These are phyloP conservation scores for Anodontia alba DNA, from an alignment of 2,888 invertebrate species.

Conservation along the genomic window DNA sequence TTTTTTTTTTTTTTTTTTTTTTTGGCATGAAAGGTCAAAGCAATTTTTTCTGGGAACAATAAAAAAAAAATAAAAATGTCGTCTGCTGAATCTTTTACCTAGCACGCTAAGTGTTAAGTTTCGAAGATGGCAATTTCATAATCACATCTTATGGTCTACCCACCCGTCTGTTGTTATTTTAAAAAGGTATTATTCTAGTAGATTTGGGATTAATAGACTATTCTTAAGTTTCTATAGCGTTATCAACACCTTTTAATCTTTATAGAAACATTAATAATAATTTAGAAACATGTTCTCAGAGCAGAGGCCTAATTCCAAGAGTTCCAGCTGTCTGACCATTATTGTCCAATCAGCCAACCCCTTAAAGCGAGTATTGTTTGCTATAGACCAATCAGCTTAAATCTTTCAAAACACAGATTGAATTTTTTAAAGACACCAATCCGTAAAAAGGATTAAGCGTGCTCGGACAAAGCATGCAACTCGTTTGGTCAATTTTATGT, in stretches of 20 bases:
- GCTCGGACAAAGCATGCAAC: background rate
- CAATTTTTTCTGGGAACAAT: too few relatives aligned
- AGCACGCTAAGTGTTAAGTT: too few relatives aligned
- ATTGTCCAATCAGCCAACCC: background rate
- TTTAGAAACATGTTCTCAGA: background rate
- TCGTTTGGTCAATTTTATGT: background rate
- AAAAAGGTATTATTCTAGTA: too few relatives aligned
- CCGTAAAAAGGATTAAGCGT: constrained; percentile 4
- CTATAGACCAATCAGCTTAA: constrained; percentile 1
- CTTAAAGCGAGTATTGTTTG: constrained; percentile 17
- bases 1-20: too few relatives aligned
- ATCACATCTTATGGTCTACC: too few relatives aligned
- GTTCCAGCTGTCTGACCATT: background rate
- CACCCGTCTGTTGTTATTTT: too few relatives aligned
- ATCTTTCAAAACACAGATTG: background rate
- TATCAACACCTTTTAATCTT: constrained; percentile 13
- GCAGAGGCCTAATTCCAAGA: background rate
- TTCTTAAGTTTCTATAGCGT: background rate
- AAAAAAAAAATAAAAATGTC: too few relatives aligned
- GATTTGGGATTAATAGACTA: constrained; percentile 9
- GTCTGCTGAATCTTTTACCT: too few relatives aligned
- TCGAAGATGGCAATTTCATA: too few relatives aligned
- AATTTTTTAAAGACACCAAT: background rate
- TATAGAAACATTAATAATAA: background rate
- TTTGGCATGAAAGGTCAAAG: too few relatives aligned